These are phyloP conservation scores for Agrenia bidenticulata DNA, from an alignment of 2,888 invertebrate species.

Conservation along the genomic window DNA sequence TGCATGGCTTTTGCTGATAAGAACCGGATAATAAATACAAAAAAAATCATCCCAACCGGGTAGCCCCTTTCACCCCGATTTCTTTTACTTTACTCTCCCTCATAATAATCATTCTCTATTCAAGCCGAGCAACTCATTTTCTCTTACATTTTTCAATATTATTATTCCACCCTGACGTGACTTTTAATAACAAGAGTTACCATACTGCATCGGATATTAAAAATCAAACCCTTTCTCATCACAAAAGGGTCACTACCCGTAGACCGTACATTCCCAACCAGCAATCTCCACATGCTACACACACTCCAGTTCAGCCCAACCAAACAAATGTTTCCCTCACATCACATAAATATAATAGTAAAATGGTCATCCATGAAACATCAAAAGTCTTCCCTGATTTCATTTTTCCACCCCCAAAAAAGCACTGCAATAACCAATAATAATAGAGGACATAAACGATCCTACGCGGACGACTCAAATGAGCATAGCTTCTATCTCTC, in stretches of 20 bases:
- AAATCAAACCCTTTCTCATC: background rate
- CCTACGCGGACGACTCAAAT: background rate
- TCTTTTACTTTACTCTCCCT: background rate
- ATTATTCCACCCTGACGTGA: slow-evolving; percentile 7
- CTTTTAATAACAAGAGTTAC: slow-evolving; percentile 7
- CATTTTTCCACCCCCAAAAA: slow-evolving; percentile 18
- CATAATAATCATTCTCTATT: slow-evolving; percentile 11
- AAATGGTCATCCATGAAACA: slow-evolving; percentile 11
- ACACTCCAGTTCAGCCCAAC: background rate
- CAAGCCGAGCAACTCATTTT: slow-evolving; percentile 5
- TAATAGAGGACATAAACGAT: slow-evolving; percentile 17
- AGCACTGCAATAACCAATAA: slow-evolving; percentile 22
- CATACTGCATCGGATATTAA: slow-evolving; percentile 8
- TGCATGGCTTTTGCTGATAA: slow-evolving; percentile 17
- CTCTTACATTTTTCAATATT: slow-evolving; percentile 10
- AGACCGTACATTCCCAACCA: too few relatives aligned
- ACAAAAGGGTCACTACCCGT: slow-evolving; percentile 8
- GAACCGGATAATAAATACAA: slow-evolving; percentile 5
- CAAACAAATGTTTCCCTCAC: slow-evolving; percentile 2
- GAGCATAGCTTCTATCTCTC: background rate
- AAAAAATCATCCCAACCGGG: slow-evolving; percentile 3
- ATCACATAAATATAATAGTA: slow-evolving; percentile 2
- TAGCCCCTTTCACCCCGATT: background rate
- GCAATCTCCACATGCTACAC: background rate
- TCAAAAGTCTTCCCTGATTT: slow-evolving; percentile 19